These are phyloP conservation scores for Linnaemya tessellans DNA, from an alignment of 2,888 invertebrate genomes.

Conservation along the genomic window DNA sequence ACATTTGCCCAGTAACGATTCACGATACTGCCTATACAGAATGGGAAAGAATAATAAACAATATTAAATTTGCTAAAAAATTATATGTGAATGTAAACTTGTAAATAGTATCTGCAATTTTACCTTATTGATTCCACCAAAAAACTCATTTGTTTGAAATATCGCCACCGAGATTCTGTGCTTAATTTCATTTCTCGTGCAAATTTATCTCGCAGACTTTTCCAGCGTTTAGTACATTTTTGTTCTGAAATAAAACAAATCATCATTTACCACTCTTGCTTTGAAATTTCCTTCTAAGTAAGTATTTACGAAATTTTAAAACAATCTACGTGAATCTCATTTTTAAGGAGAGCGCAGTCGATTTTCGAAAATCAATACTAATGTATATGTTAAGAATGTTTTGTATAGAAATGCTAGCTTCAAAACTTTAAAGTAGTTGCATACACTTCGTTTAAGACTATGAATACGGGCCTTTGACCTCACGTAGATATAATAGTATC, in stretches of 20 bases:
- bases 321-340: no score
- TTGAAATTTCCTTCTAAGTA: no score
- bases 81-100: background rate
- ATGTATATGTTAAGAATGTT: no score
- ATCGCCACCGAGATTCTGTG: slow-evolving; percentile 81
- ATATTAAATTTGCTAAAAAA: background rate
- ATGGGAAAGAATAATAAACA: background rate
- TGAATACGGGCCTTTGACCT: no score
- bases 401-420: no score
- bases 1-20: slow-evolving; percentile 80
- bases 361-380: no score
- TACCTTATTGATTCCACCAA: slow-evolving; percentile 80
- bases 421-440: no score
- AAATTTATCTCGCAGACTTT: slow-evolving; percentile 81
- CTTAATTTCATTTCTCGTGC: slow-evolving; percentile 81
- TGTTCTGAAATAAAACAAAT: slow-evolving; percentile 75
- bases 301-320: no score
- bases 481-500: no score
- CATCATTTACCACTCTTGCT: background rate
- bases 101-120: background rate
- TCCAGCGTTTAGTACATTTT: slow-evolving; percentile 82
- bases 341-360: no score
- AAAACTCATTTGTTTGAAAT: slow-evolving; percentile 81
- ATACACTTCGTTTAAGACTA: no score
- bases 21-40: slow-evolving; percentile 77